Conservation (phyloP, 23 tunicate genomes). For the Ascidia mentula region DNA sequence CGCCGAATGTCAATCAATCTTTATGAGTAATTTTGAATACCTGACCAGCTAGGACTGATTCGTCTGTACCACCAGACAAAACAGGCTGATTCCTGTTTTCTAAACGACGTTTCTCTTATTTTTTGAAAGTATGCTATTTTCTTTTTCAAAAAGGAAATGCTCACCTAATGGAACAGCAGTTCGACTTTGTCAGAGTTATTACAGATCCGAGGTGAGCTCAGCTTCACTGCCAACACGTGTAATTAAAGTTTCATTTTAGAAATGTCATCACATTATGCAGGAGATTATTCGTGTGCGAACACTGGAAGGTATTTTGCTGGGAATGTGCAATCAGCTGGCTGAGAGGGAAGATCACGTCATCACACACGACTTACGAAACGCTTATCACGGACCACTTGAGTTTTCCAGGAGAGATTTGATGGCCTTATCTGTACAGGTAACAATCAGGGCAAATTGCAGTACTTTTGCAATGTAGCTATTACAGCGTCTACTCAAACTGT, state of each 20-base stretch:
- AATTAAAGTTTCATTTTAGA: not conserved
- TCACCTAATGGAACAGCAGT: not conserved
- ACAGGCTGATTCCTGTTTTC: no score
- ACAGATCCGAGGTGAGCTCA: not conserved
- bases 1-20: no score
- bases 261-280: not conserved
- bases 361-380: constrained; percentile 37
- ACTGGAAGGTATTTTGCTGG: constrained; percentile 34
- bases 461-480: no score
- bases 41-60: no score
- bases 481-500: no score
- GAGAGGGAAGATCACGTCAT: constrained; percentile 71
- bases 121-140: no score
- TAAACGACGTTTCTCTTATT: no score
- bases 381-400: constrained; percentile 52
- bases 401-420: constrained; percentile 65
- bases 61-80: no score
- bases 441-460: not conserved
- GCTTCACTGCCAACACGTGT: not conserved
- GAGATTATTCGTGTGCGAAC: not conserved
- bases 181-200: not conserved
- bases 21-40: no score
- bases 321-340: constrained; percentile 76
- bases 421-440: constrained; percentile 73
- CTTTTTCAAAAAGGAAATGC: not conserved